Percentiles rank a stretch among this genome's conserved stretches.
phyloP scores from a whole-genome alignment of 35 echinoderm and acorn worm species.

The Chiridota heheva region DNA sequence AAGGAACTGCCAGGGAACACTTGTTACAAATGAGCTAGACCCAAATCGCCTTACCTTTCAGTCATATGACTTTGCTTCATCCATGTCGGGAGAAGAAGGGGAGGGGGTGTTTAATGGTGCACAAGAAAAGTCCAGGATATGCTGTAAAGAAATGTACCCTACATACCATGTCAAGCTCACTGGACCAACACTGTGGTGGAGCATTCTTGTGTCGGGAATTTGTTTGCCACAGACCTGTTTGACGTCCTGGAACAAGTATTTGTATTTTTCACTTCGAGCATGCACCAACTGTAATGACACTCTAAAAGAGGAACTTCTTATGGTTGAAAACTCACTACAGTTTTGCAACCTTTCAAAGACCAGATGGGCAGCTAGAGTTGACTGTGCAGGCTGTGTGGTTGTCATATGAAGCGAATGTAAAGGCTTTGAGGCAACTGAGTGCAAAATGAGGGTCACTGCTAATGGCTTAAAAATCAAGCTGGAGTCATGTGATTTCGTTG shows the following conservation, averaged over 20 bases:
- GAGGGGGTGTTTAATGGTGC: background rate
- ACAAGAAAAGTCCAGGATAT: background rate
- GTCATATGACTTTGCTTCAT: constrained; percentile 24
- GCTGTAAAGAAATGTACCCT: constrained; percentile 15
- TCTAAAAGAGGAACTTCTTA: background rate
- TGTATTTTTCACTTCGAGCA: constrained; percentile 33
- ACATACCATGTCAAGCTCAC: constrained; percentile 39
- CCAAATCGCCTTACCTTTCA: background rate
- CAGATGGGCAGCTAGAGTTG: constrained; percentile 16
- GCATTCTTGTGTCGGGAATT: constrained; percentile 2
- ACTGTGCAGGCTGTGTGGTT: constrained; percentile 26
- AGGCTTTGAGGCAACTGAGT: constrained; percentile 3
- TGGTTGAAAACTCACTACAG: background rate
- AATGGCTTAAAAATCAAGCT: constrained; percentile 18
- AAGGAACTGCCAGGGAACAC: background rate
- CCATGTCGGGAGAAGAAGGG: constrained; percentile 15
- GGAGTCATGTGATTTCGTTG: constrained; percentile 9
- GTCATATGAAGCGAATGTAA: constrained; percentile 12
- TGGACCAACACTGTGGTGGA: constrained; percentile 21
- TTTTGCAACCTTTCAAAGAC: constrained; percentile 25
- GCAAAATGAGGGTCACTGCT: background rate
- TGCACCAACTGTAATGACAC: constrained; percentile 15
- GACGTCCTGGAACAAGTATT: constrained; percentile 14
- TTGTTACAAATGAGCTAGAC: background rate
- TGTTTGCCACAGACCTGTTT: constrained; percentile 14